Conservation (phyloP, 2,888 invertebrate species). For the Achlya flavicornis region DNA sequence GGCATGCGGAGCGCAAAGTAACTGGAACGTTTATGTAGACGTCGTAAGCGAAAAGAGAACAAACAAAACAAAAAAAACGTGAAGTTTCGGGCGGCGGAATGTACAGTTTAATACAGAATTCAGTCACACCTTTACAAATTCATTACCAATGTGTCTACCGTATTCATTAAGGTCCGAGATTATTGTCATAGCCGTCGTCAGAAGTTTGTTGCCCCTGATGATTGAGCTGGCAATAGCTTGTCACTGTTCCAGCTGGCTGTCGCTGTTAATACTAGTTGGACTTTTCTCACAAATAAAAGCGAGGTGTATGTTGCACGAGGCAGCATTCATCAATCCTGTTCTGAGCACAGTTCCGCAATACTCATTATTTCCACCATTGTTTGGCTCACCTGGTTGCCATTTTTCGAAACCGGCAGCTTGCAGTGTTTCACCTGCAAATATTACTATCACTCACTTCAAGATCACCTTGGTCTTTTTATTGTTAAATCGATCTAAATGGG, state of each 20-base stretch:
- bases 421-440: background rate
- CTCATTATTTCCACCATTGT: background rate
- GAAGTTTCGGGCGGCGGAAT: slow-evolving; percentile 63
- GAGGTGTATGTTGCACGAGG: background rate
- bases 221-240: too few relatives aligned
- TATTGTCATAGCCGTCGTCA: too few relatives aligned
- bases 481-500: background rate
- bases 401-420: background rate
- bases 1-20: slow-evolving; percentile 61
- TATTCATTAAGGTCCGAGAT: too few relatives aligned
- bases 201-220: too few relatives aligned
- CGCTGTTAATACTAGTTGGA: background rate
- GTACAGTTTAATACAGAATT: too few relatives aligned
- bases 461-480: background rate
- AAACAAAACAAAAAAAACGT: slow-evolving; percentile 79
- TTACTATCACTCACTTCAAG: background rate
- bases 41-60: slow-evolving; percentile 77
- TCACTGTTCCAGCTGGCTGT: too few relatives aligned
- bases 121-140: too few relatives aligned
- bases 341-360: background rate
- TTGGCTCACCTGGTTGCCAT: background rate
- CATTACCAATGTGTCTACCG: too few relatives aligned
- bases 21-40: slow-evolving; percentile 56
- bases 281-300: background rate
- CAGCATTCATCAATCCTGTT: background rate